These are phyloP conservation scores for Vollenhovia emeryi DNA, from an alignment of 1,140 invertebrate genomes.

Conservation along the genomic window DNA sequence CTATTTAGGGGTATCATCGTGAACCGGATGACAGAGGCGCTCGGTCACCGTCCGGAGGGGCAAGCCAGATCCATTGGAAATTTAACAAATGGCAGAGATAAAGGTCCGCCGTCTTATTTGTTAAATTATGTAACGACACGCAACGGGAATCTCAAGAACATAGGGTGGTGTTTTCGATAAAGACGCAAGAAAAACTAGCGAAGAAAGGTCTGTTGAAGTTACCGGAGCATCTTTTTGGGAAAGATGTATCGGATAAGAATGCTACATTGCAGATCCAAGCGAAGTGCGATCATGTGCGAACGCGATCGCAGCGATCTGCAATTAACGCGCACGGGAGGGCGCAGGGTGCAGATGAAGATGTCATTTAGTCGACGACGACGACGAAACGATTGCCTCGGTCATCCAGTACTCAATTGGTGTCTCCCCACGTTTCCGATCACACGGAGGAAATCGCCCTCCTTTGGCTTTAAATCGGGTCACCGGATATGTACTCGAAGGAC, in stretches of 20 bases:
- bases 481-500: slow-evolving; percentile 80
- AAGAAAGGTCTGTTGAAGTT: neutral
- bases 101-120: neutral
- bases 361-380: slow-evolving; percentile 34
- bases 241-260: neutral
- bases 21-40: slow-evolving; percentile 72
- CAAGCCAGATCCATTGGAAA: slow-evolving; percentile 35
- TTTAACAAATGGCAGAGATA: neutral
- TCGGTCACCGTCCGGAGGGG: slow-evolving; percentile 56
- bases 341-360: neutral
- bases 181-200: neutral
- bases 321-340: slow-evolving; percentile 33
- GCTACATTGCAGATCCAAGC: neutral
- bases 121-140: neutral
- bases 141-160: neutral
- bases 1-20: slow-evolving; percentile 84
- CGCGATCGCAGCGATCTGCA: neutral
- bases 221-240: neutral
- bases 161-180: neutral
- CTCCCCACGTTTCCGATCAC: slow-evolving; percentile 60
- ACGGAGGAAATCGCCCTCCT: slow-evolving; percentile 70
- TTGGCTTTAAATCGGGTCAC: slow-evolving; percentile 79
- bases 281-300: neutral
- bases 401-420: slow-evolving; percentile 63
- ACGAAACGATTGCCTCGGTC: slow-evolving; percentile 21